Evolutionary conservation across 2,888 invertebrate genomes (phyloP), one percentile per base, ranked within the genome.

Genomic region (Xanthorhoe designata): DNA sequence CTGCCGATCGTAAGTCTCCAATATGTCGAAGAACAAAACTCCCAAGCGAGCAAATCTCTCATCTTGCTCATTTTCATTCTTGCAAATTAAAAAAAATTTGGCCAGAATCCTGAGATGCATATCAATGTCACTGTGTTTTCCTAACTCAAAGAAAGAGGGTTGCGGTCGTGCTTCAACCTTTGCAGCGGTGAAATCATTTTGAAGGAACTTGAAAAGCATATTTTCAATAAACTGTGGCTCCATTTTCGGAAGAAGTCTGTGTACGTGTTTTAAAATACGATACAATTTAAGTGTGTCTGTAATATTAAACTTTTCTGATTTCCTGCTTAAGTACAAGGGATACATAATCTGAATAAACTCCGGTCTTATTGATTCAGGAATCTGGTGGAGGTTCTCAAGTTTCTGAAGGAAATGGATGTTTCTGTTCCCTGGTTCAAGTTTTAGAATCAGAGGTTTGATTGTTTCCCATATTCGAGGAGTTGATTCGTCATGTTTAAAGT

Each of bases 311-410:
- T 47, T 15, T 29, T 56, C 9, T 35, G 24, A 47, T 17, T 17
- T 15, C 15, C 17, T 56, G 5, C 15, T 45, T n/a, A 15, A 45
- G 19, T 47, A 47, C 17, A 56, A 56, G 29, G 38, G 50, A 35
- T 38, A 59, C n/a, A 51, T 15, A 17, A 47, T 3, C 47, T 47
- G 56, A 47, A 56, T 56, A 24, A 29, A 56, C 29, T 56, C 56
- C 29, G 56, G 56, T 47, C 47, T 61, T 54, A 61, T 63, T n/a
- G 19, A 4, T 15, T 24, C 61, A 29, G 56, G 56, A n/a, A 56
- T 47, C 5, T 47, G 47, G 56, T 47, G 8, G 17, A 56, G 29
- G 9, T 56, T 56, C 10, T 47, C 29, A 8, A 56, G 56, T 32
- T 56, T 56, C 10, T 47, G 29, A 15, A 47, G 29, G 17, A 56